phyloP scores from a whole-genome alignment of 2,888 invertebrate genomes.

The Acrobasis consociella region DNA sequence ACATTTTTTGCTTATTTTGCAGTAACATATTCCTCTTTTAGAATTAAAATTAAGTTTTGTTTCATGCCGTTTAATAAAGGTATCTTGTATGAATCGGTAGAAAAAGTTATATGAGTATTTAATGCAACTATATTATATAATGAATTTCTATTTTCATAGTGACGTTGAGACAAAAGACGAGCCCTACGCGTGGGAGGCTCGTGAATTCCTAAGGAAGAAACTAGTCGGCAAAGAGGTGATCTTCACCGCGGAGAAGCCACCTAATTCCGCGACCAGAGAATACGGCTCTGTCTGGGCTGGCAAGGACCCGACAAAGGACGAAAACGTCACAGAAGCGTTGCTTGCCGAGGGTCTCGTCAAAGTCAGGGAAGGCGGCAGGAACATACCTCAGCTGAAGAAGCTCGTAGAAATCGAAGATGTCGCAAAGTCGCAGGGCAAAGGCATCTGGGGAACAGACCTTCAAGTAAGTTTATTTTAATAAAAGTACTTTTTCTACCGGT shows the following conservation, averaged over 20 bases:
- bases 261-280: constrained; percentile 90
- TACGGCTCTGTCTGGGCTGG: constrained; percentile 95
- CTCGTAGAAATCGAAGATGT: constrained; percentile 94
- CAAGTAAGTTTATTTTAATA: constrained; percentile 47
- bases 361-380: constrained; percentile 85
- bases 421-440: constrained; percentile 94
- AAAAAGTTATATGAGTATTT: not conserved
- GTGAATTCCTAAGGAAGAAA: constrained; percentile 96
- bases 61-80: too few species aligned
- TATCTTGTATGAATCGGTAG: too few species aligned
- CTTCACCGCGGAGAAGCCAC: constrained; percentile 92
- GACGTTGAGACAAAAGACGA: constrained; percentile 91
- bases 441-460: constrained; percentile 86
- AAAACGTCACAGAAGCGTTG: constrained; percentile 94
- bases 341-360: constrained; percentile 95
- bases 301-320: constrained; percentile 89
- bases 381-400: constrained; percentile 84
- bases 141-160: constrained; percentile 53
- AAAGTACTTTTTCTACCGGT: not conserved
- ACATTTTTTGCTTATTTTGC: too few species aligned
- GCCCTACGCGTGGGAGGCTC: constrained; percentile 98
- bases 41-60: too few species aligned
- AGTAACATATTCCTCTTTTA: too few species aligned
- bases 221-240: constrained; percentile 95
- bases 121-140: too few species aligned